Evolutionary conservation across 2,888 invertebrate species (phyloP).

Genomic region (Lymantria dispar): DNA sequence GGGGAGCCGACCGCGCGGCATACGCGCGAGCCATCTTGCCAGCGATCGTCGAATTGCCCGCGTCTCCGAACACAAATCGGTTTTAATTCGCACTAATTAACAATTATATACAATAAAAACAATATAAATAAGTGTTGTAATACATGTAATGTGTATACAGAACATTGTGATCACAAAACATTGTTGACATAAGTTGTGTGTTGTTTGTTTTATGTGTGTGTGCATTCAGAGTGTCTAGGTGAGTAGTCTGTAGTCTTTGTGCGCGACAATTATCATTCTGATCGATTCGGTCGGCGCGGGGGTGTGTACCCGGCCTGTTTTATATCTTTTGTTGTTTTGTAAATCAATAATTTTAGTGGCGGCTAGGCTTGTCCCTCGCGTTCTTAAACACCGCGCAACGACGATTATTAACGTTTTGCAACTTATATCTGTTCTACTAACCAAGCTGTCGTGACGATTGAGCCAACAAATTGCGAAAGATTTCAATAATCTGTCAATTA

Average conservation of each 20-base stretch:
- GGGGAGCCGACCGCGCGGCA: slow-evolving; percentile 65
- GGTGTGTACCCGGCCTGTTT: slow-evolving; percentile 73
- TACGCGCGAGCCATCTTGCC: slow-evolving; percentile 79
- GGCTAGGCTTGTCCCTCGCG: slow-evolving; percentile 42
- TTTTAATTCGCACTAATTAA: slow-evolving; percentile 78
- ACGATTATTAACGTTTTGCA: slow-evolving; percentile 30
- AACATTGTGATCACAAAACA: slow-evolving; percentile 40
- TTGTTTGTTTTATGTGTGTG: slow-evolving; percentile 63
- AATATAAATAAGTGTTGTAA: slow-evolving; percentile 47
- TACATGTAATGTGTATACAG: slow-evolving; percentile 43
- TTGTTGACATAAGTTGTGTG: slow-evolving; percentile 66
- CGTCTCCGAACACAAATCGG: slow-evolving; percentile 73
- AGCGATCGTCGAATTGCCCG: slow-evolving; percentile 76
- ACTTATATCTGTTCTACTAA: slow-evolving; percentile 21
- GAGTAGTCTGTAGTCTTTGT: slow-evolving; percentile 77
- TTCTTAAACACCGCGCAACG: slow-evolving; percentile 31
- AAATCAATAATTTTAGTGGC: slow-evolving; percentile 81
- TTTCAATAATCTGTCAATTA: slow-evolving; percentile 26
- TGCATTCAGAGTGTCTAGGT: slow-evolving; percentile 75
- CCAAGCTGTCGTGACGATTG: slow-evolving; percentile 28
- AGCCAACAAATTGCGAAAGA: slow-evolving; percentile 38
- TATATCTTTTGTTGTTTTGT: slow-evolving; percentile 82
- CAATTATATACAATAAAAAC: slow-evolving; percentile 57
- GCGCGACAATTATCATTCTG: slow-evolving; percentile 81
- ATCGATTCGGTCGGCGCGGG: slow-evolving; percentile 78